Percentiles rank a stretch among this genome's conserved stretches.
phyloP scores from a whole-genome alignment of 2,888 invertebrate species.

The Pycnomerus fuliginosus region DNA sequence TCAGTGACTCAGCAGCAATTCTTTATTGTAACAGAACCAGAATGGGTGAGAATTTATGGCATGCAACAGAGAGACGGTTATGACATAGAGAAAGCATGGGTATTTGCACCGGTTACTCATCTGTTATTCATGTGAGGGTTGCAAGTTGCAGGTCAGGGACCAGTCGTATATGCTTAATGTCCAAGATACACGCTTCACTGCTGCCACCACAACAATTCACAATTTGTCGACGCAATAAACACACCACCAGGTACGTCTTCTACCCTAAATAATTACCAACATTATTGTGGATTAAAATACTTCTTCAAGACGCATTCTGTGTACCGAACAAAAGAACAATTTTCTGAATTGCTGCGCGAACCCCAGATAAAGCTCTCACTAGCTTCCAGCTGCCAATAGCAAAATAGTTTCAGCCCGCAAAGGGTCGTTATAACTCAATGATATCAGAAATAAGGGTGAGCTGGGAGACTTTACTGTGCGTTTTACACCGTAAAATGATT shows the following conservation, averaged over 20 bases:
- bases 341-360: constrained; percentile 15
- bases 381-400: constrained; percentile 3
- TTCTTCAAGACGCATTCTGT: constrained; percentile 7
- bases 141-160: constrained; percentile 22
- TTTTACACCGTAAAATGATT: constrained; percentile 13
- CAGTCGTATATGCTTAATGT: constrained; percentile 18
- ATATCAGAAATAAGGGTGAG: constrained; percentile 12
- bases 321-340: constrained; percentile 18
- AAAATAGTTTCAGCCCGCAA: constrained; percentile 13
- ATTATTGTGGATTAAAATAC: constrained; percentile 16
- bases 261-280: constrained; percentile 12
- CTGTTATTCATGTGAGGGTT: constrained; percentile 31
- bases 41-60: constrained; percentile 24
- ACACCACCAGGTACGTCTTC: constrained; percentile 10
- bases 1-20: constrained; percentile 9
- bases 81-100: constrained; percentile 25
- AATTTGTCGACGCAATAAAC: constrained; percentile 19
- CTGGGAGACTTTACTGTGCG: constrained; percentile 8
- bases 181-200: constrained; percentile 18
- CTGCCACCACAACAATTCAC: constrained; percentile 7
- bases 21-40: constrained; percentile 11
- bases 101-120: constrained; percentile 28
- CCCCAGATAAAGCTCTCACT: constrained; percentile 11
- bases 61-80: constrained; percentile 29
- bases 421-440: constrained; percentile 16